A percentile compares a stretch with the other conserved stretches of the same genome.
Evolutionary conservation across 1,140 invertebrate species (phyloP).

Genomic region (Brachionus koreanus): DNA sequence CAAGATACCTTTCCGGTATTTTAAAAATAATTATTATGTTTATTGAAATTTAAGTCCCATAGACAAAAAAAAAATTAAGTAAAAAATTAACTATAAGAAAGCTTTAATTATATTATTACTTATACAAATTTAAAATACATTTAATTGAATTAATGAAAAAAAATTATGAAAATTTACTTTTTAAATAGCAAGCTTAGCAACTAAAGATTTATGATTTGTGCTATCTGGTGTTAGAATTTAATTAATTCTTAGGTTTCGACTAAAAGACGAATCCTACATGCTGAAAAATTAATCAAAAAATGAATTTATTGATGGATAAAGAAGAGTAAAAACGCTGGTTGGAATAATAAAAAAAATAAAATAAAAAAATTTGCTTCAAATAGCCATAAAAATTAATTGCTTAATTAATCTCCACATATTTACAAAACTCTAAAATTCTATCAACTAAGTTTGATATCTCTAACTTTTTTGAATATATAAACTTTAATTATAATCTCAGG

Average conservation of each 20-base stretch:
- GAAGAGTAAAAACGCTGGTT: neutral
- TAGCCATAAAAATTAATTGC: neutral
- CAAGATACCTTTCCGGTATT: too few relatives aligned
- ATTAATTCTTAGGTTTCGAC: neutral
- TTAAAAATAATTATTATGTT: too few relatives aligned
- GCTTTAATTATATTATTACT: too few relatives aligned
- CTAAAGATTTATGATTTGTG: too few relatives aligned
- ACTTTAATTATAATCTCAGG: neutral
- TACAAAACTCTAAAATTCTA: neutral
- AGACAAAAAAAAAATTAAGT: too few relatives aligned
- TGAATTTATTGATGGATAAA: neutral
- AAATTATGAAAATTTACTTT: too few relatives aligned
- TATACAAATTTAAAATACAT: too few relatives aligned
- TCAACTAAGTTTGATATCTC: neutral
- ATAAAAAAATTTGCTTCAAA: neutral
- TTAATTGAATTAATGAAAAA: too few relatives aligned
- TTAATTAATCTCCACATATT: neutral
- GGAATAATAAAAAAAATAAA: neutral
- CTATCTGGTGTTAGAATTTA: too few relatives aligned
- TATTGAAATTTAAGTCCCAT: too few relatives aligned
- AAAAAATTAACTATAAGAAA: too few relatives aligned
- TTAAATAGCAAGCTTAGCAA: too few relatives aligned
- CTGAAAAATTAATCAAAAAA: neutral
- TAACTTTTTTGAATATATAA: neutral
- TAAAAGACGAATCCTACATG: neutral